Percentiles rank a stretch among this genome's conserved stretches.
Conservation (phyloP, 2,888 invertebrate species). For the Eucera pruinosa region DNA sequence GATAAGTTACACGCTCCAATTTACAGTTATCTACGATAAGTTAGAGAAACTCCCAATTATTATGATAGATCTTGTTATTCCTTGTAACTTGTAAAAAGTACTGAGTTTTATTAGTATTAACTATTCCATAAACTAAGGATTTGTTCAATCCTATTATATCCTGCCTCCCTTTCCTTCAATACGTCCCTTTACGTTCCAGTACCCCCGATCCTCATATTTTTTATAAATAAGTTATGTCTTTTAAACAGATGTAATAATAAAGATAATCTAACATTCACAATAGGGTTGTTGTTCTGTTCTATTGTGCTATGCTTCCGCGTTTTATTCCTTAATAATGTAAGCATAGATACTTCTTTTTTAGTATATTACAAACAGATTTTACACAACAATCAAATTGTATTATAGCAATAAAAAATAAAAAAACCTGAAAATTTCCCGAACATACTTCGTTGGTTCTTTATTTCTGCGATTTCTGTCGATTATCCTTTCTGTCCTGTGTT, state of each 20-base stretch:
- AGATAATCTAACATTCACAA: constrained; percentile 82
- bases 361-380: constrained; percentile 77
- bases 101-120: constrained; percentile 84
- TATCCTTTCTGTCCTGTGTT: not conserved
- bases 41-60: constrained; percentile 75
- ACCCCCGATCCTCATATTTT: constrained; percentile 74
- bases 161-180: constrained; percentile 23
- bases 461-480: not conserved
- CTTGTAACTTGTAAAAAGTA: constrained; percentile 84
- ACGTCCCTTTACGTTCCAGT: constrained; percentile 19
- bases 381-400: constrained; percentile 80
- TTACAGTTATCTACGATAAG: constrained; percentile 74
- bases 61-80: constrained; percentile 83
- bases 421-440: constrained; percentile 58
- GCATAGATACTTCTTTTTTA: constrained; percentile 74
- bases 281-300: constrained; percentile 79
- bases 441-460: constrained; percentile 12
- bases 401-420: constrained; percentile 79
- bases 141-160: constrained; percentile 75
- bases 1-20: constrained; percentile 75
- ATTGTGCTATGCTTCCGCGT: constrained; percentile 78
- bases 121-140: constrained; percentile 78
- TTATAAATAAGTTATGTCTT: constrained; percentile 83
- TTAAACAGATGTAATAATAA: constrained; percentile 83
- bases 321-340: constrained; percentile 75